These are phyloP conservation scores for Mixornis gularis DNA, from an alignment of 2,113 vertebrate genomes.

Conservation along the genomic window DNA sequence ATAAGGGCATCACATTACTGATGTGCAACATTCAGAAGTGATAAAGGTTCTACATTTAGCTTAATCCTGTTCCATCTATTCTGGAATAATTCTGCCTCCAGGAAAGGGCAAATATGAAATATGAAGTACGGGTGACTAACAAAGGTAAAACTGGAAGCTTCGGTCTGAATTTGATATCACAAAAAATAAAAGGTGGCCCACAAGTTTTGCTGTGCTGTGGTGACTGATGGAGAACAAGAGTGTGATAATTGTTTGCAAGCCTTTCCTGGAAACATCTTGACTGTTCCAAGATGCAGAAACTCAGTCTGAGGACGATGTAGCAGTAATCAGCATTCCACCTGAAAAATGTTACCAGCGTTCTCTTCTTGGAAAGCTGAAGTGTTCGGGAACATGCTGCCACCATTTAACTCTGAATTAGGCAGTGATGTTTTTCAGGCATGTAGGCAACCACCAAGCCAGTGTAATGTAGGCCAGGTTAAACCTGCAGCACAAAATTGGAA, in stretches of 20 bases:
- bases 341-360: not conserved
- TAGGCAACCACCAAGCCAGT: not conserved
- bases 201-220: not conserved
- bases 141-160: not conserved
- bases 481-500: not conserved
- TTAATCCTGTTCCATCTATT: not conserved
- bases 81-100: not conserved
- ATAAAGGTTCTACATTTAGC: not conserved
- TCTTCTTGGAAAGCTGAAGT: not conserved
- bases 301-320: not conserved
- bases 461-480: not conserved
- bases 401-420: not conserved
- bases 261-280: not conserved
- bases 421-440: not conserved
- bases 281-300: not conserved
- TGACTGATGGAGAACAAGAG: not conserved
- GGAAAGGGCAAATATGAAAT: not conserved
- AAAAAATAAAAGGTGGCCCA: not conserved
- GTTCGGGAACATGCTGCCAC: not conserved
- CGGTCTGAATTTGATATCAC: not conserved
- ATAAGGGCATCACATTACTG: not conserved
- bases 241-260: not conserved
- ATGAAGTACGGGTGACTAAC: not conserved
- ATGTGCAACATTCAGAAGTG: not conserved
- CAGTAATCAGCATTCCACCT: not conserved